Base-by-base conservation (phyloP, 2,888 invertebrate genomes). In the Agrotis ipsilon region DNA sequence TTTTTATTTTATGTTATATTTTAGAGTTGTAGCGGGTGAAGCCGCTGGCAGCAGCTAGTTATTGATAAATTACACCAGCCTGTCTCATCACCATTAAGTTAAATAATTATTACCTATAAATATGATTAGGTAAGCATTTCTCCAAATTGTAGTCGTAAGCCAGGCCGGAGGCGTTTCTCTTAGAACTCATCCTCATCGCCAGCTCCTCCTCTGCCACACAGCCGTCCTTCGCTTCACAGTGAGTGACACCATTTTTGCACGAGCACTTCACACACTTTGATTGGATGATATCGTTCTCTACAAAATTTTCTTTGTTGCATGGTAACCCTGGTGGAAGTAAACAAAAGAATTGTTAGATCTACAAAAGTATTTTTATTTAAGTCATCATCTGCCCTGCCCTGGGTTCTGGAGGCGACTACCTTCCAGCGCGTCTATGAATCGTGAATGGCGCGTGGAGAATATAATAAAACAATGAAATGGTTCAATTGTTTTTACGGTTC, bases 91-190 rank as follows among this genome's bases (percentile, higher is more conserved):
- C n/a, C n/a, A n/a, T n/a, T n/a, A n/a, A n/a, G n/a, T n/a, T n/a
- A n/a, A 45, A n/a, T 6, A 46, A n/a, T 13, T 24, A 85, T 81
- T 81, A 94, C 94, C 79, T 92, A 70, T 94, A 94, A 46, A 92
- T 83, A 58, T 85, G 83, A 2, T 84, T 73, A 0, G 92, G 88
- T 3, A 80, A 32, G 68, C 94, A 94, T 43, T 87, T 86, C 1
- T 89, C 87, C 3, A 78, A 75, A 0, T 63, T 63, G 1, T 74
- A 51, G 52, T 89, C 83, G 13, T 90, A 76, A 1, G 74, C 72
- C 2, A 88, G 43, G 39, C 57, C 66, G 7, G 69, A 85, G 32
- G 46, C 75, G 46, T 55, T 72, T 52, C 19, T 78, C 46, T 24
- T 77, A 21, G 66, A 27, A 5, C 54, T 18, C 1, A 52, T 51